Conservation (phyloP, 2,888 invertebrate genomes). For the Lepidochitona cinerea region DNA sequence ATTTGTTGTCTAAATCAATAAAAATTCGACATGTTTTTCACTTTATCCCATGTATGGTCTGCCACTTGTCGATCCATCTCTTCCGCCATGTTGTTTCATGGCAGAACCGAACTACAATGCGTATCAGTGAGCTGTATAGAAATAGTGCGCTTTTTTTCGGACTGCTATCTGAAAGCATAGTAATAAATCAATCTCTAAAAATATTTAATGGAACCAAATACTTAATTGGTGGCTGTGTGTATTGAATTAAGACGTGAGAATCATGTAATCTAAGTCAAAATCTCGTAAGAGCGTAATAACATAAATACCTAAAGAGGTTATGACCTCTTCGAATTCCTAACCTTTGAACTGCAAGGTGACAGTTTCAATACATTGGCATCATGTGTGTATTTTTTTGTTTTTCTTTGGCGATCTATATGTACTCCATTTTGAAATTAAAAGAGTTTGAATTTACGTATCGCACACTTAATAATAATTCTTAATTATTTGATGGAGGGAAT, state of each 20-base stretch:
- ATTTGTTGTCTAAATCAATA: neutral
- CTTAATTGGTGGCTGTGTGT: too few relatives aligned
- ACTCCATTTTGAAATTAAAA: too few relatives aligned
- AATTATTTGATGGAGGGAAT: too few relatives aligned
- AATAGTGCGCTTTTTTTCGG: neutral
- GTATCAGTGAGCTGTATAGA: neutral
- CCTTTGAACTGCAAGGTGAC: slow-evolving; percentile 10
- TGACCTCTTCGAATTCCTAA: slow-evolving; percentile 5
- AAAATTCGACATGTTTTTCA: neutral
- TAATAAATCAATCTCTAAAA: too few relatives aligned
- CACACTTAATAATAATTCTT: too few relatives aligned
- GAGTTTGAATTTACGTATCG: too few relatives aligned
- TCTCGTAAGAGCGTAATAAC: neutral
- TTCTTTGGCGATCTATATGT: too few relatives aligned
- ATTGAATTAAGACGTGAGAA: too few relatives aligned
- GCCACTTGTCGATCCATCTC: slow-evolving; percentile 11
- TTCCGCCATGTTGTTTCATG: slow-evolving; percentile 59
- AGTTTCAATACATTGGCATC: too few relatives aligned
- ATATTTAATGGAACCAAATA: too few relatives aligned
- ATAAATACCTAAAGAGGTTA: neutral
- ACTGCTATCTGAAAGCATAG: too few relatives aligned
- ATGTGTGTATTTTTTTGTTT: too few relatives aligned
- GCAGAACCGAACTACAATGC: slow-evolving; percentile 48
- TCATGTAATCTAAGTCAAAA: neutral
- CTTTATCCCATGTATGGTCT: slow-evolving; percentile 19